Evolutionary conservation across 2,113 vertebrate species (phyloP), one percentile per base, ranked within the genome.

Genomic region (Puntigrus tetrazona): DNA sequence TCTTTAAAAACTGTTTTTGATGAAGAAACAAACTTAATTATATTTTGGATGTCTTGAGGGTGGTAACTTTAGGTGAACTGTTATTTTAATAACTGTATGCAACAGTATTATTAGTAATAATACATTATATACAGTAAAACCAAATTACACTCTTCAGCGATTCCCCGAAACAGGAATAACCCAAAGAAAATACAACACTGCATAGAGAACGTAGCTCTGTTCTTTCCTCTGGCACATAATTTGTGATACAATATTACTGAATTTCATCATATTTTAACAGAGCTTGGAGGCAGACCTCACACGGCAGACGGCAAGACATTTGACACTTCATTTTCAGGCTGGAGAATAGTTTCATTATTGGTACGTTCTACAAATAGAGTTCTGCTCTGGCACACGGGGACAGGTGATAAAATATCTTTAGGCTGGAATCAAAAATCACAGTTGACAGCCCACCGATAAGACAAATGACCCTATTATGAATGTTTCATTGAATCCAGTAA

Each of bases 401-500:
- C 29, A n/a, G 11, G 69, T 78, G 79, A 82, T 82, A 57, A 82
- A 43, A 57, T 73, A 25, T 65, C 50, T 69, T 73, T 72, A 61
- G 27, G 61, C 36, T 52, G 14, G 7, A 65, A 84, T 77, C 74
- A 77, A 84, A 77, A 36, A 67, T 78, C 79, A 73, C 72, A 57
- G 57, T 38, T 31, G 70, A 43, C 81, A 72, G 55, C 45, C 38
- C 63, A 43, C 38, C 41, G 77, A 81, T 78, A 87, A 85, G 78
- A 85, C 74, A 73, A 85, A 87, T 69, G 63, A 69, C 55, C 55
- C 50, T 61, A 57, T 74, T 82, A 74, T 36, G 63, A 82, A 69
- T 78, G 86, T 78, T 67, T 82, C 47, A 75, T 1, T 65, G 55
- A 63, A 55, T 73, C 81, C 78, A 41, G 36, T 87, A 82, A 87